phyloP scores from a whole-genome alignment of 2,888 invertebrate genomes.

The Epinotia demarniana region DNA sequence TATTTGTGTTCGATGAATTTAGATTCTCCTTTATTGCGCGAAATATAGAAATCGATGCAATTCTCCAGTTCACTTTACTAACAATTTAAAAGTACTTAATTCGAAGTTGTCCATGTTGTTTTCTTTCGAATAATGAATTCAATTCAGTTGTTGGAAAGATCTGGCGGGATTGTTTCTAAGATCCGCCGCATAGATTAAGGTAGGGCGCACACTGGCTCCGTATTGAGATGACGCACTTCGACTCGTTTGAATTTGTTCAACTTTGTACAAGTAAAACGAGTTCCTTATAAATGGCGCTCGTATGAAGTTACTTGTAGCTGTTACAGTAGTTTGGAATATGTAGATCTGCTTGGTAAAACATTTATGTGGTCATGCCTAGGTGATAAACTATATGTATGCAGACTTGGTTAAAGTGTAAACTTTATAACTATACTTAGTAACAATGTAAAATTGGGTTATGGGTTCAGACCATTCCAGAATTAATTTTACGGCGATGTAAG shows the following conservation, averaged over 20 bases:
- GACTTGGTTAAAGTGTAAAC: neutral
- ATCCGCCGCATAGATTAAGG: slow-evolving; percentile 39
- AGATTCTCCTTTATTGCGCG: slow-evolving; percentile 64
- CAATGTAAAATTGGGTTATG: neutral
- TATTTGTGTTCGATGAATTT: slow-evolving; percentile 76
- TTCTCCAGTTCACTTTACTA: slow-evolving; percentile 57
- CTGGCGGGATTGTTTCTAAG: slow-evolving; percentile 42
- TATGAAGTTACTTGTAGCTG: slow-evolving; percentile 23
- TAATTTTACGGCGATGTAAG: neutral
- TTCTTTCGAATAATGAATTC: slow-evolving; percentile 53
- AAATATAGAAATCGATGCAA: slow-evolving; percentile 61
- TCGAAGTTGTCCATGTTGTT: slow-evolving; percentile 54
- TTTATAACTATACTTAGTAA: neutral
- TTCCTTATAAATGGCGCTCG: slow-evolving; percentile 30
- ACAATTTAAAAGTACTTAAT: slow-evolving; percentile 61
- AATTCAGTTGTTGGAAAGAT: slow-evolving; percentile 48
- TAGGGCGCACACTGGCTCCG: slow-evolving; percentile 23
- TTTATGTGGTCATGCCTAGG: neutral
- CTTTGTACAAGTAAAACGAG: slow-evolving; percentile 31
- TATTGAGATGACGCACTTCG: slow-evolving; percentile 21
- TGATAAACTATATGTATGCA: neutral
- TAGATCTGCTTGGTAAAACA: slow-evolving; percentile 1
- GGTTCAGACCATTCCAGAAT: neutral
- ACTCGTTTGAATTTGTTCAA: slow-evolving; percentile 34
- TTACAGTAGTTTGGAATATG: slow-evolving; percentile 16